Conservation (phyloP, 2,113 vertebrate genomes). For the Macrotis lagotis region DNA sequence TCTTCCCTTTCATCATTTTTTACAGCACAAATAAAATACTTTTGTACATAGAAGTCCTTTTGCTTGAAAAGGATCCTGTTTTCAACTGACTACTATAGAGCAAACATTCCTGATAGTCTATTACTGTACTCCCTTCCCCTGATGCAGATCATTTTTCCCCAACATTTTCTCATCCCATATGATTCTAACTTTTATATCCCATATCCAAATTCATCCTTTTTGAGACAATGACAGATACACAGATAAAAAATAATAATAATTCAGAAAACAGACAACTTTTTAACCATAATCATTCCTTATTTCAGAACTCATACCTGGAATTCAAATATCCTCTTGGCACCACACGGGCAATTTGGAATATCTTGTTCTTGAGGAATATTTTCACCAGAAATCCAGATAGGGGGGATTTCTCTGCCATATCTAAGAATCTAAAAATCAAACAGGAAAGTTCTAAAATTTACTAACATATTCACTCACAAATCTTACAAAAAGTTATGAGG, state of each 20-base stretch:
- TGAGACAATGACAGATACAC: neutral
- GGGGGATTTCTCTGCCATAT: constrained; percentile 89
- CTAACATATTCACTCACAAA: neutral
- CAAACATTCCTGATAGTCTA: neutral
- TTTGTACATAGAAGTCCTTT: neutral
- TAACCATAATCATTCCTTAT: neutral
- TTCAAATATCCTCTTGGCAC: constrained; percentile 93
- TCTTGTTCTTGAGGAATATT: constrained; percentile 88
- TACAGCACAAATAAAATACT: neutral
- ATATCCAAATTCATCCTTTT: neutral
- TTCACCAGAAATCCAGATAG: constrained; percentile 93
- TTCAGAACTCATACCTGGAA: constrained; percentile 89
- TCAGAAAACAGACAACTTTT: neutral
- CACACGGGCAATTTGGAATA: constrained; percentile 92
- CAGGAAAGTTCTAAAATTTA: neutral
- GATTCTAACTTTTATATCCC: neutral
- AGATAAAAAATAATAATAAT: neutral
- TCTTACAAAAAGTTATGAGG: neutral
- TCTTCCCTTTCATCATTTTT: neutral
- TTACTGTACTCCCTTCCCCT: neutral
- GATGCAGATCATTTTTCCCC: neutral
- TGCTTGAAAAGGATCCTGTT: neutral
- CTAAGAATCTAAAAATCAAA: constrained; percentile 89
- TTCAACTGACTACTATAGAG: neutral
- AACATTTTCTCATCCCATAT: neutral